These are phyloP conservation scores for Lepidocyrtoides sp. DNA, from an alignment of 2,888 invertebrate species.

Conservation along the genomic window DNA sequence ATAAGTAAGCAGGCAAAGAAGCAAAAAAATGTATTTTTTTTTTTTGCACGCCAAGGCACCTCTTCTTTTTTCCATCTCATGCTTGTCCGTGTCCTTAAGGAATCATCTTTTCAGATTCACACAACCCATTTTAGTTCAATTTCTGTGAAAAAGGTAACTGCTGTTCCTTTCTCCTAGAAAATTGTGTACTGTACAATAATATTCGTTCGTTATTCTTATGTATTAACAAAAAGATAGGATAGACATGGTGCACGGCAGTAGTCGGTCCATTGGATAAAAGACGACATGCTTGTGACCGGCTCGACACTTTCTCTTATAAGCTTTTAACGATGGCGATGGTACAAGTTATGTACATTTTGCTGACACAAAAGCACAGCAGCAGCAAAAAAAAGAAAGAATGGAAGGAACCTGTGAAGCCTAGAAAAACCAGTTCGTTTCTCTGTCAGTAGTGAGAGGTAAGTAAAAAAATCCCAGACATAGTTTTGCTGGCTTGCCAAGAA, in stretches of 20 bases:
- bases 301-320: background rate
- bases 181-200: slow-evolving; percentile 14
- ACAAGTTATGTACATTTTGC: background rate
- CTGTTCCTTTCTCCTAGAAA: background rate
- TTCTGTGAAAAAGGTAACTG: slow-evolving; percentile 74
- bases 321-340: slow-evolving; percentile 33
- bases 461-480: background rate
- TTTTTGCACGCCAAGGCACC: slow-evolving; percentile 8
- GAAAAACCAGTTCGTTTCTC: background rate
- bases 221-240: background rate
- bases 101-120: slow-evolving; percentile 72
- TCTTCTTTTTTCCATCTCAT: slow-evolving; percentile 11
- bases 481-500: slow-evolving; percentile 60
- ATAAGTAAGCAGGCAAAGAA: slow-evolving; percentile 46
- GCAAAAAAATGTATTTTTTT: slow-evolving; percentile 35
- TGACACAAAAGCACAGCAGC: slow-evolving; percentile 40
- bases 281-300: slow-evolving; percentile 5
- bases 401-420: slow-evolving; percentile 10
- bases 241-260: background rate
- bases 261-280: background rate
- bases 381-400: background rate
- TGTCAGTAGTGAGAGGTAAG: slow-evolving; percentile 46
- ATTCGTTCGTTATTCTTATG: background rate
- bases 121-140: slow-evolving; percentile 73
- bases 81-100: slow-evolving; percentile 62